A percentile compares a stretch with the other conserved stretches of the same genome.
phyloP scores from a whole-genome alignment of 1,140 invertebrate genomes.

The Antheraea pernyi region DNA sequence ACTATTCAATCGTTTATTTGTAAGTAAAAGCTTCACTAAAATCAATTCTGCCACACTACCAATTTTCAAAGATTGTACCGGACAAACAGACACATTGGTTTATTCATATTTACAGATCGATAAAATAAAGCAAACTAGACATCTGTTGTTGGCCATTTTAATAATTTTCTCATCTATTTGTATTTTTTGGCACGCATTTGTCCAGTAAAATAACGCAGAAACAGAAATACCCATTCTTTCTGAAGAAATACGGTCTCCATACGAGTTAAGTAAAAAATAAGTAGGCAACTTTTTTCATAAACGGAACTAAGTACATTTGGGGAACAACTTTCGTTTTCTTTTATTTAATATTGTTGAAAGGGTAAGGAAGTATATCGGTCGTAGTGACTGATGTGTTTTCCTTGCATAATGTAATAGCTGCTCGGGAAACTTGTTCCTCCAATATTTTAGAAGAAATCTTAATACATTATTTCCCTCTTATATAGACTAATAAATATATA shows the following conservation, averaged over 20 bases:
- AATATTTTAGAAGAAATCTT: neutral
- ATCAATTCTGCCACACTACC: too few relatives aligned
- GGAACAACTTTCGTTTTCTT: conserved; percentile 33
- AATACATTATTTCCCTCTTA: neutral
- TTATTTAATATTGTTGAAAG: conserved; percentile 48
- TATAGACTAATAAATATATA: too few relatives aligned
- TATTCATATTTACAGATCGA: too few relatives aligned
- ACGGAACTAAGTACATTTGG: conserved; percentile 40
- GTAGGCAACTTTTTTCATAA: conserved; percentile 26
- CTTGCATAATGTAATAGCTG: conserved; percentile 38
- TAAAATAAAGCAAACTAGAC: too few relatives aligned
- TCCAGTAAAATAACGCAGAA: neutral
- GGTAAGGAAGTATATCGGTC: conserved; percentile 28
- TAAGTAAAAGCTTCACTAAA: too few relatives aligned
- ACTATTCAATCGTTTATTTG: too few relatives aligned
- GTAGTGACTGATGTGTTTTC: conserved; percentile 48
- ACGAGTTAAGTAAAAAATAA: neutral
- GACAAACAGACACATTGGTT: too few relatives aligned
- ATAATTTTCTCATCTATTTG: too few relatives aligned
- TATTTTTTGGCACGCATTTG: neutral
- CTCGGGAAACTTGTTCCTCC: conserved; percentile 6
- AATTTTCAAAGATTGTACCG: too few relatives aligned
- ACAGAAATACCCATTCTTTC: neutral
- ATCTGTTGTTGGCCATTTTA: too few relatives aligned
- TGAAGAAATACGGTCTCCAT: neutral